Evolutionary conservation across 2,797 vertebrate species (phyloP).

Genomic region (Taeniopygia guttata): DNA sequence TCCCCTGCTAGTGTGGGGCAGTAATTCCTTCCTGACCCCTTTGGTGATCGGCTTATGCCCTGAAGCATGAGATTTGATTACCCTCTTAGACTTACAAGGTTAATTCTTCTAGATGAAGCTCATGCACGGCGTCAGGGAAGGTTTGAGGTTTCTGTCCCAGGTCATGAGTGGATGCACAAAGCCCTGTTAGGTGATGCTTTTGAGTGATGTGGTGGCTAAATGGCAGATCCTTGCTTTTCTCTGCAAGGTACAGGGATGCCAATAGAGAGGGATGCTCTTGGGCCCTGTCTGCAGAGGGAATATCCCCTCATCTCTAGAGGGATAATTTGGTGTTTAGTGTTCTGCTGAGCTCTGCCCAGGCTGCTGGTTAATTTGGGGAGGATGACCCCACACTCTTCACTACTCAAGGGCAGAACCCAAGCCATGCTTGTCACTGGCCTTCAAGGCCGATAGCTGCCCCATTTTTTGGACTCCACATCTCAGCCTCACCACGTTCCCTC

Average conservation of each 20-base stretch:
- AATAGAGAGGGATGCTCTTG: neutral
- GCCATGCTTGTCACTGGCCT: fast-evolving
- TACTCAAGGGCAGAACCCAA: neutral
- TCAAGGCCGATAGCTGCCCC: neutral
- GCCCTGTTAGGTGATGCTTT: neutral
- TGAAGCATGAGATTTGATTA: slow-evolving; percentile 55
- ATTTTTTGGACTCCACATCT: fast-evolving
- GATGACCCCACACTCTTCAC: neutral
- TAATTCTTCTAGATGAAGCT: slow-evolving; percentile 46
- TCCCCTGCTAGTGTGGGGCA: neutral
- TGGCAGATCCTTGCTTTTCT: neutral
- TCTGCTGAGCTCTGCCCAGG: neutral
- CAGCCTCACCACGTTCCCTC: fast-evolving
- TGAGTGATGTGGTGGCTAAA: fast-evolving
- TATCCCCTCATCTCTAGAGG: fast-evolving
- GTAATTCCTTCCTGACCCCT: slow-evolving; percentile 61
- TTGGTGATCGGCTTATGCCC: slow-evolving; percentile 57
- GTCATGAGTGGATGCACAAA: neutral
- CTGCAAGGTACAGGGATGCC: neutral
- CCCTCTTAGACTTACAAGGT: slow-evolving; percentile 62
- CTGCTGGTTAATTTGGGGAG: neutral
- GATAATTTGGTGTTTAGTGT: neutral
- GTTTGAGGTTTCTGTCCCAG: neutral
- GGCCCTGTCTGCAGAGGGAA: neutral
- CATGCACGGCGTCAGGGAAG: neutral